Base-by-base conservation (phyloP, 1,140 invertebrate species). In the Bombus impatiens region DNA sequence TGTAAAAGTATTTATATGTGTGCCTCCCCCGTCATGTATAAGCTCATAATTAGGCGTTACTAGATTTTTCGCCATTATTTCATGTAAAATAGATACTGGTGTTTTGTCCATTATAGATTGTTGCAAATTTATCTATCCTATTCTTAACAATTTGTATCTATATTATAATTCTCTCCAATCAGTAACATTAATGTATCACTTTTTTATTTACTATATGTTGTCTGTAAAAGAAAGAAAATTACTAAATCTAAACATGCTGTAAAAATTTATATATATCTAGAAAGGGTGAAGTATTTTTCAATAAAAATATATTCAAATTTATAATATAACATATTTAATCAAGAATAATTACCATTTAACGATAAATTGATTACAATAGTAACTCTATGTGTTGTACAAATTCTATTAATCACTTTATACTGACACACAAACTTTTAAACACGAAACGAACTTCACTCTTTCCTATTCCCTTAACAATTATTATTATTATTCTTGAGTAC, bases 61-160 rank as follows among this genome's bases (percentile, higher is more conserved):
- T 5, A 95, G 95, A 65, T 96, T 94, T 84, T 96, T 96, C 1
- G 96, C 95, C 92, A 97, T 97, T 90, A 97, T 95, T 93, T 98
- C 97, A 94, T 98, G 97, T 9, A 98, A 93, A 67, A 97, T 96
- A 84, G 97, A 97, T 59, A 97, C 97, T 37, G 97, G 97, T 15
- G 97, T 97, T 94, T 97, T 97, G 35, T 35, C 90, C 90, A 91
- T 91, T 47, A 72, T 82, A 18, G 42, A 57, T 82, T 6, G 0
- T 70, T 68, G 37, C 5, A 32, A 35, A 35, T 13, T n/a, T 15
- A 35, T 25, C 5, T 42, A 42, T 22, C 28, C 25, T 32, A 6
- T 32, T 35, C 47, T 65, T 67, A 74, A 35, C 2, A 47, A 37
- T 18, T 18, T 28, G 15, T 37, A 40, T 42, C 18, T 40, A 47